Evolutionary conservation across 30 jellyfish, hydroid and myxozoan species (phyloP).

Genomic region (Aurelia sp.): DNA sequence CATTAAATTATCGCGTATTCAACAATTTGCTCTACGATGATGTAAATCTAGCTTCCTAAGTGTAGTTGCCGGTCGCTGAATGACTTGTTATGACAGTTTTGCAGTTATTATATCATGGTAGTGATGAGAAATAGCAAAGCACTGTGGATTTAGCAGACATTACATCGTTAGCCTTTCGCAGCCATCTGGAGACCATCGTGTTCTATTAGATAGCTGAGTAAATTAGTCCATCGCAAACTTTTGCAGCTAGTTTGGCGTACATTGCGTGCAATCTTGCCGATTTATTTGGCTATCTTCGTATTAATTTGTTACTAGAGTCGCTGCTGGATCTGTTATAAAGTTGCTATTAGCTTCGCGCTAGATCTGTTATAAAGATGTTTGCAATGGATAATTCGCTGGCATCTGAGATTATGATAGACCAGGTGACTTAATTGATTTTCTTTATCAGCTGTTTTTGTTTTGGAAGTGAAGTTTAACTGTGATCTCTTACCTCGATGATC

Average conservation of each 20-base stretch:
- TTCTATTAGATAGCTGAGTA: not conserved
- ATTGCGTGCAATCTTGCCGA: too few species aligned
- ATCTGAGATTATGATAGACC: constrained; percentile 69
- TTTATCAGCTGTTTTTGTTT: too few species aligned
- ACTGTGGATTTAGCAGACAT: not conserved
- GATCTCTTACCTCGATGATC: too few species aligned
- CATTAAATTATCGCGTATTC: constrained; percentile 1
- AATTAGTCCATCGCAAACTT: too few species aligned
- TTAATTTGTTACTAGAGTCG: not conserved
- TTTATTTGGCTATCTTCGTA: too few species aligned
- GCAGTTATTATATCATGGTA: too few species aligned
- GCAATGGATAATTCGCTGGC: constrained; percentile 57
- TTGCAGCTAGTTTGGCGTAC: too few species aligned
- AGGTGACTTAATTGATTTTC: constrained; percentile 13
- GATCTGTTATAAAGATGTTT: constrained; percentile 18
- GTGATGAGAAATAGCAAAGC: too few species aligned
- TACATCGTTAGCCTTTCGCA: not conserved
- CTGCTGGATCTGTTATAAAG: not conserved
- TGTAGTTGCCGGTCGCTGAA: too few species aligned
- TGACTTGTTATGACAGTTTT: too few species aligned
- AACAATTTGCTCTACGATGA: not conserved
- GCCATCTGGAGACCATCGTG: constrained; percentile 1
- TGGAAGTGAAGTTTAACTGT: too few species aligned
- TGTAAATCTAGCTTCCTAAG: not conserved
- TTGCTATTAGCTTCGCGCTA: not conserved